These are phyloP conservation scores for Nothura maculosa DNA, from an alignment of 2,797 vertebrate species.

Conservation along the genomic window DNA sequence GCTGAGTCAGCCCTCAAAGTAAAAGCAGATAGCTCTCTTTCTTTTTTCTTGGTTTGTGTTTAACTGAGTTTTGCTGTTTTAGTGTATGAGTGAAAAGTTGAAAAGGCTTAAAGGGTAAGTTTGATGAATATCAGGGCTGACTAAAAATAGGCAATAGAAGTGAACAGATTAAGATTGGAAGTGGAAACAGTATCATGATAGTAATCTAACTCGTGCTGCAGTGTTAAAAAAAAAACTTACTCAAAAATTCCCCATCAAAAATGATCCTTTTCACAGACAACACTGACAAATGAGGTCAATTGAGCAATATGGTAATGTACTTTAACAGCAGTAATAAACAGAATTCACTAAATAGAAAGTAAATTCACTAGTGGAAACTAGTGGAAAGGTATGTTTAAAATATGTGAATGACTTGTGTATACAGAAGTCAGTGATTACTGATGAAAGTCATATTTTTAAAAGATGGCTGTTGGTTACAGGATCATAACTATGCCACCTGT, in stretches of 20 bases:
- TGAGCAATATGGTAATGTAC: not conserved
- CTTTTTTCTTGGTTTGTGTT: not conserved
- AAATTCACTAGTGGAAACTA: too few relatives aligned
- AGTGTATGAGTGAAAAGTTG: not conserved
- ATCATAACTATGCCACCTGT: not conserved
- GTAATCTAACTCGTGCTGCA: not conserved
- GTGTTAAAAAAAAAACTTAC: slow-evolving; percentile 3
- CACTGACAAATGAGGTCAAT: not conserved
- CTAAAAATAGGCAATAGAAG: not conserved
- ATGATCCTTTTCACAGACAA: not conserved
- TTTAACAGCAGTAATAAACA: not conserved
- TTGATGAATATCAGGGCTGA: not conserved
- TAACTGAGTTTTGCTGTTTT: not conserved
- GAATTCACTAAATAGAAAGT: too few relatives aligned
- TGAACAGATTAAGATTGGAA: not conserved
- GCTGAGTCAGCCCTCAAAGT: not conserved
- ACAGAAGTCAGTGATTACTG: not conserved
- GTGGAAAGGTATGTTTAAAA: not conserved
- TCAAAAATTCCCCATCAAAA: not conserved
- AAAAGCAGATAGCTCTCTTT: not conserved
- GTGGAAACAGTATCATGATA: not conserved
- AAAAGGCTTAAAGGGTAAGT: not conserved
- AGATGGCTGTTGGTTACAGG: not conserved
- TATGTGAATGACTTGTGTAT: not conserved
- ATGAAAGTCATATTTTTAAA: not conserved